Evolutionary conservation across 2,888 invertebrate species (phyloP).

Genomic region (Pomacea canaliculata): DNA sequence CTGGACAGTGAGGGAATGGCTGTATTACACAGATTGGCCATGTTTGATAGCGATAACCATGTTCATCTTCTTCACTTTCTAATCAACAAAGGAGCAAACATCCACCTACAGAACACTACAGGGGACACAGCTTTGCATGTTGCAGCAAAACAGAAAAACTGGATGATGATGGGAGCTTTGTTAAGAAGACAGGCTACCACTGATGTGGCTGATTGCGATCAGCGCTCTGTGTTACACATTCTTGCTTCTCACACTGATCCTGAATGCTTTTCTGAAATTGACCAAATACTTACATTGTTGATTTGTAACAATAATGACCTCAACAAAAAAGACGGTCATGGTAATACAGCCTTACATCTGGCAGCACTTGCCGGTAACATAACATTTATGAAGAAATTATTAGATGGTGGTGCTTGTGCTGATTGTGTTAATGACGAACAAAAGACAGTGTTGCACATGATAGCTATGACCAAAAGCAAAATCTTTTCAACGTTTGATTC

Average conservation of each 20-base stretch:
- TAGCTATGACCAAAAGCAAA: not conserved
- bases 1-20: not conserved
- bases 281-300: not conserved
- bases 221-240: too few relatives aligned
- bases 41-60: not conserved
- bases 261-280: too few relatives aligned
- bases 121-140: not conserved
- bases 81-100: not conserved
- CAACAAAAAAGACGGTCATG: not conserved
- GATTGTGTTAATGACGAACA: not conserved
- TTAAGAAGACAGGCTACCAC: not conserved
- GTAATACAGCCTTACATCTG: not conserved
- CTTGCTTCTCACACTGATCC: too few relatives aligned
- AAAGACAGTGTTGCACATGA: not conserved
- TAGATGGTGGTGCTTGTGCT: not conserved
- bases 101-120: not conserved
- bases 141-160: not conserved
- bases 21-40: not conserved
- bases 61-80: not conserved
- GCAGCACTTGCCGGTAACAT: not conserved
- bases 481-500: too few relatives aligned
- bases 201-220: not conserved
- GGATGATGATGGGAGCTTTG: not conserved
- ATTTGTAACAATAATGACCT: not conserved
- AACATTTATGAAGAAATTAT: not conserved